Evolutionary conservation across 2,113 vertebrate genomes (phyloP).

Genomic region (Antigone vipio): DNA sequence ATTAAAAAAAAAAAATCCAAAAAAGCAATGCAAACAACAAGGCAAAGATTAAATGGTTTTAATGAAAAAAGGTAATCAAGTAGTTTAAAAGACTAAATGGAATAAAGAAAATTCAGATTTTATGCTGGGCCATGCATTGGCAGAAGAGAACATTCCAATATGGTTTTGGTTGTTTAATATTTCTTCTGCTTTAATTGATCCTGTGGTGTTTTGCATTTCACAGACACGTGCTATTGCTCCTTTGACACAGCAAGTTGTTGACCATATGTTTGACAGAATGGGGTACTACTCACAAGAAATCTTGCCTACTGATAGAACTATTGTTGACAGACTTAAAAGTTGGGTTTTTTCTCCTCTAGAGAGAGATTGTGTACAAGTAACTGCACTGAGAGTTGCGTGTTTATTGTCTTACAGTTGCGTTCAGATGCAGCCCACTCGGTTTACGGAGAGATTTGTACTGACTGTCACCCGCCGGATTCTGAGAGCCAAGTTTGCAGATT

Average conservation of each 20-base stretch:
- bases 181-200: not conserved
- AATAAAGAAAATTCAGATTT: not conserved
- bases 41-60: not conserved
- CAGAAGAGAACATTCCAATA: not conserved
- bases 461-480: not conserved
- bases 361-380: not conserved
- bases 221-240: not conserved
- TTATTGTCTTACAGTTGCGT: not conserved
- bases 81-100: not conserved
- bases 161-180: not conserved
- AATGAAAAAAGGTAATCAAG: not conserved
- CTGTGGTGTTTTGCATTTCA: not conserved
- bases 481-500: not conserved
- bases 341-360: not conserved
- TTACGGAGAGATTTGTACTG: not conserved
- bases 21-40: not conserved
- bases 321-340: not conserved
- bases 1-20: not conserved
- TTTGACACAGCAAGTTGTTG: slow-evolving; percentile 29
- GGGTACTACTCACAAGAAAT: not conserved
- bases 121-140: not conserved
- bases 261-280: slow-evolving; percentile 20
- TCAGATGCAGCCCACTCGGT: not conserved
- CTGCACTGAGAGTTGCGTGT: not conserved
- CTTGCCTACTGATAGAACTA: not conserved